Conservation (phyloP, 1,140 invertebrate genomes). For the Nautilus pompilius region DNA sequence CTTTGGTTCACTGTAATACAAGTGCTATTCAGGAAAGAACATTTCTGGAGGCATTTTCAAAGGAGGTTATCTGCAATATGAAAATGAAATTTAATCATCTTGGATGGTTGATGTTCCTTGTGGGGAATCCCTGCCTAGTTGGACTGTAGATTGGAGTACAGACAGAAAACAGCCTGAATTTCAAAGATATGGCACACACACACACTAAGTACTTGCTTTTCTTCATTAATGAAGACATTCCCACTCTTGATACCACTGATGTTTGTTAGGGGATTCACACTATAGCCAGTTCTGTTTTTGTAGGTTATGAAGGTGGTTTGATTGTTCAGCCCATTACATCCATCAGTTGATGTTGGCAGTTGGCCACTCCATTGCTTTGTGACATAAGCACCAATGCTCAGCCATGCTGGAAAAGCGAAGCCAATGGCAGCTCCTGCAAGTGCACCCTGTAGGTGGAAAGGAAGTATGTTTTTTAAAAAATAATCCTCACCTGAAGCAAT, state of each 20-base stretch:
- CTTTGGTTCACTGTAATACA: too few species aligned
- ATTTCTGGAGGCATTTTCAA: too few species aligned
- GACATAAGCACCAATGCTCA: slow-evolving; percentile 31
- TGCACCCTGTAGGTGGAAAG: slow-evolving; percentile 36
- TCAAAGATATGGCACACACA: not conserved
- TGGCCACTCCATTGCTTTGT: slow-evolving; percentile 20
- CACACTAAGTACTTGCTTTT: not conserved
- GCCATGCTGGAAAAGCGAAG: slow-evolving; percentile 29
- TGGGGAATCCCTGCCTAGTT: too few species aligned
- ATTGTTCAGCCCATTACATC: slow-evolving; percentile 19
- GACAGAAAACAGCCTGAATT: not conserved
- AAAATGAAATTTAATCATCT: too few species aligned
- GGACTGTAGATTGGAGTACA: not conserved
- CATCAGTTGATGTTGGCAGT: slow-evolving; percentile 18
- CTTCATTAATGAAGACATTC: slow-evolving; percentile 1
- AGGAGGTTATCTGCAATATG: too few species aligned
- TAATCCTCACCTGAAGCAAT: too few species aligned
- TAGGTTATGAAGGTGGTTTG: not conserved
- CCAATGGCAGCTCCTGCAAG: slow-evolving; percentile 26
- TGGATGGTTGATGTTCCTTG: too few species aligned
- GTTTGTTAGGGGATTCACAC: not conserved
- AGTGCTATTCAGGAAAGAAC: too few species aligned
- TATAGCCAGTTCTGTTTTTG: not conserved
- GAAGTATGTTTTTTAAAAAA: too few species aligned
- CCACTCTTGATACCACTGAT: not conserved